phyloP scores from a whole-genome alignment of 2,113 vertebrate species.

The Salvelinus alpinus region DNA sequence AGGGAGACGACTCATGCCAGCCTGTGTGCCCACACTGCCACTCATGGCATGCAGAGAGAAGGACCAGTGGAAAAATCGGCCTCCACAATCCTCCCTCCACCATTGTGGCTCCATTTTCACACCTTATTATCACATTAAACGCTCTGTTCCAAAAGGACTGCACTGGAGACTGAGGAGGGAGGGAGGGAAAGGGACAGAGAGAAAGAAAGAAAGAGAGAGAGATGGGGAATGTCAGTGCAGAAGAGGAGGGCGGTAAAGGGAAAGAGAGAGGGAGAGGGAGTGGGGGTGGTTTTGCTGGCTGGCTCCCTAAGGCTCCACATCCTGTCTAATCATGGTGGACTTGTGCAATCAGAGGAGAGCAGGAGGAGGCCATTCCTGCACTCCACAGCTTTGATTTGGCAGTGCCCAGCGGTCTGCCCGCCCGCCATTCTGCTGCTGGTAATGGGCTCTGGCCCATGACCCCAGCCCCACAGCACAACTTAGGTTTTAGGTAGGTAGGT shows the following conservation, averaged over 20 bases:
- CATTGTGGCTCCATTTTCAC: slow-evolving; percentile 80
- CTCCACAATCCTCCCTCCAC: slow-evolving; percentile 69
- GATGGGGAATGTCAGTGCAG: no score
- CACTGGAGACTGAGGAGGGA: slow-evolving; percentile 60
- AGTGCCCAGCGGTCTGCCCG: no score
- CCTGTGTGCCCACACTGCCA: slow-evolving; percentile 39
- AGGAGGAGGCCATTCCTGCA: slow-evolving; percentile 31
- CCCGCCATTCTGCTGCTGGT: neutral
- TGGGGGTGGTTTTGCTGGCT: slow-evolving; percentile 13
- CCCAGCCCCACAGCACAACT: no score
- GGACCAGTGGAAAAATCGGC: slow-evolving; percentile 45
- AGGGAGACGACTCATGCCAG: slow-evolving; percentile 3
- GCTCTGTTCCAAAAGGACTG: slow-evolving; percentile 67
- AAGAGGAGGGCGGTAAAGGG: slow-evolving; percentile 5
- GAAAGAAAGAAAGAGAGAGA: neutral
- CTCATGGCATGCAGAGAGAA: no score
- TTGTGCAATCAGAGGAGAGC: slow-evolving; percentile 51
- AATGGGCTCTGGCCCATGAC: no score
- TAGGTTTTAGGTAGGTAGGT: slow-evolving; percentile 19
- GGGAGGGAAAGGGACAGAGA: slow-evolving; percentile 2
- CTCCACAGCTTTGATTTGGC: no score
- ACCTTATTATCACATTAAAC: slow-evolving; percentile 84
- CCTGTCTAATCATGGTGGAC: slow-evolving; percentile 16
- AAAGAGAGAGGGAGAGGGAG: neutral
- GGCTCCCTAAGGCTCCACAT: slow-evolving; percentile 47